Percentiles rank a stretch among this genome's conserved stretches.
These are phyloP conservation scores for Byasa hedistus DNA, from an alignment of 2,888 invertebrate genomes.

Conservation along the genomic window DNA sequence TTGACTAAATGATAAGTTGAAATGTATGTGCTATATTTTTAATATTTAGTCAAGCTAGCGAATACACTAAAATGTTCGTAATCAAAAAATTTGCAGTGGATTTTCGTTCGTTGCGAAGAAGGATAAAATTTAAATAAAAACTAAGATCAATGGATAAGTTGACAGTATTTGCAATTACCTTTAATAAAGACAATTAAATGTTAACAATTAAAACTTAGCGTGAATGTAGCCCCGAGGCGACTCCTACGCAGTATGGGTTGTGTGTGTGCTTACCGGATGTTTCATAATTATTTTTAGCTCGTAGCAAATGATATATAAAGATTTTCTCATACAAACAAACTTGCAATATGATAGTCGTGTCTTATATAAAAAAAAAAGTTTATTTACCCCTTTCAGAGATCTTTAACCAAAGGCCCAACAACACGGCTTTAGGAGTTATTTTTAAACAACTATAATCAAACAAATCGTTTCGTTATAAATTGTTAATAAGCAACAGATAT, in stretches of 20 bases:
- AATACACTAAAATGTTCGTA: background rate
- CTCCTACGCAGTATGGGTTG: conserved; percentile 19
- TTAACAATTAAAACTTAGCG: conserved; percentile 27
- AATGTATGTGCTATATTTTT: background rate
- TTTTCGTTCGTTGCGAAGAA: conserved; percentile 11
- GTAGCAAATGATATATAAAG: conserved; percentile 4
- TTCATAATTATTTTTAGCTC: conserved; percentile 22
- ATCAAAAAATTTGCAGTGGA: background rate
- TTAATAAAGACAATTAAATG: conserved; percentile 27
- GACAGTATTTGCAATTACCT: conserved; percentile 20
- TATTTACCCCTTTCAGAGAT: background rate
- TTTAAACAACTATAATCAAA: too few species aligned
- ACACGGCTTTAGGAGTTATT: too few species aligned
- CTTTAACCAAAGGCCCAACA: too few species aligned
- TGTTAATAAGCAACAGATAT: too few species aligned
- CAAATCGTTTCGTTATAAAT: too few species aligned
- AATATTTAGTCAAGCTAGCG: too few species aligned
- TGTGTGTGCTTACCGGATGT: conserved; percentile 24
- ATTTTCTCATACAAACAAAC: conserved; percentile 3
- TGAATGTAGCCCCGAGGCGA: conserved; percentile 17
- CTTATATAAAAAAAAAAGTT: background rate
- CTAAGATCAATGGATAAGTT: conserved; percentile 26
- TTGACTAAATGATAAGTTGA: background rate
- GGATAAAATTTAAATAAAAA: conserved; percentile 16
- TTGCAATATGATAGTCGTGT: background rate